These are phyloP conservation scores for Amorpha juglandis DNA, from an alignment of 2,888 invertebrate species.

Conservation along the genomic window DNA sequence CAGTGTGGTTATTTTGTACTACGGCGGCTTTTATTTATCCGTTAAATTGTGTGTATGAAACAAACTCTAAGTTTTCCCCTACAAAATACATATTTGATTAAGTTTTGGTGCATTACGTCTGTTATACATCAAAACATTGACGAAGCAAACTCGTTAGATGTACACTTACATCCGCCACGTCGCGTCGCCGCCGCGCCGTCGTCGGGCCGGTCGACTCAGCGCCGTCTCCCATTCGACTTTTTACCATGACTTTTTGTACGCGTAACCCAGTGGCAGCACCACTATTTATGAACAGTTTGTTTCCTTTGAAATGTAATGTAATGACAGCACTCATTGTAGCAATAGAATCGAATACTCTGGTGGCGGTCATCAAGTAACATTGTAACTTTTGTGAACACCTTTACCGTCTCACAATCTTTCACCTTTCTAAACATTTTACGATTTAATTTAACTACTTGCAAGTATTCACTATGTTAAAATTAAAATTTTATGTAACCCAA, in stretches of 20 bases:
- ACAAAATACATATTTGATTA: not conserved
- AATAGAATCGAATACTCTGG: not conserved
- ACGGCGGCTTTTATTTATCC: no score
- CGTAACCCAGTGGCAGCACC: constrained; percentile 74
- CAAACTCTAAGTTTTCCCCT: no score
- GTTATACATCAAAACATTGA: not conserved
- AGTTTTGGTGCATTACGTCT: not conserved
- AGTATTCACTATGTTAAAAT: not conserved
- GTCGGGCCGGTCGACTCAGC: constrained; percentile 33
- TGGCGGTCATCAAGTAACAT: not conserved
- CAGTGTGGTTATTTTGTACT: no score
- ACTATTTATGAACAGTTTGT: constrained; percentile 72
- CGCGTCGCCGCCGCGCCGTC: not conserved
- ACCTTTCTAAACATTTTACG: constrained; percentile 9
- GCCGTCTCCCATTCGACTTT: constrained; percentile 46
- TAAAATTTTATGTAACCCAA: not conserved
- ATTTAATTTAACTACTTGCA: not conserved
- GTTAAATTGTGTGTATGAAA: no score
- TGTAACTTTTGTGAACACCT: not conserved
- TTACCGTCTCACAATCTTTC: not conserved
- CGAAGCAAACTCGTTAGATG: not conserved
- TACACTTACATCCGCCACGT: constrained; percentile 27
- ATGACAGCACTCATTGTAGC: constrained; percentile 47
- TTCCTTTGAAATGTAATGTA: constrained; percentile 73
- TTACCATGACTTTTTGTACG: constrained; percentile 56